Conservation (phyloP, 1,140 invertebrate species). For the Mycetomoellerius zeteki region DNA sequence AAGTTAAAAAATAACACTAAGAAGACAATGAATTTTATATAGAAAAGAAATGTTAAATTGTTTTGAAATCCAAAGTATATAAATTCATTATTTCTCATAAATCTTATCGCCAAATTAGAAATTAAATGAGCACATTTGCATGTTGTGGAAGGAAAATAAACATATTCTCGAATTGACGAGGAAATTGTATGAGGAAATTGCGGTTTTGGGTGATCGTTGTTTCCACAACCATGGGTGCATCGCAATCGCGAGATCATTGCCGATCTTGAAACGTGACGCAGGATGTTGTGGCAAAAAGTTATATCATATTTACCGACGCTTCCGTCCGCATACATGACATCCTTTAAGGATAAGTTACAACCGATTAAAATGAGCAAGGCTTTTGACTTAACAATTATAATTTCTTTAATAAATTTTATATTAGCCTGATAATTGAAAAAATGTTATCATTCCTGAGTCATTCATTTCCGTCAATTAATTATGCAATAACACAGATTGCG, state of each 20-base stretch:
- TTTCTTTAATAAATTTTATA: background rate
- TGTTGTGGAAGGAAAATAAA: slow-evolving; percentile 31
- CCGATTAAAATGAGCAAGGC: background rate
- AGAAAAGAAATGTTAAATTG: background rate
- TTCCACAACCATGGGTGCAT: slow-evolving; percentile 56
- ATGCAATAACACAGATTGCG: background rate
- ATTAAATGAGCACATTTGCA: background rate
- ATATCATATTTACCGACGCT: slow-evolving; percentile 56
- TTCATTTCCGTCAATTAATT: background rate
- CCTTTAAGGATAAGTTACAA: slow-evolving; percentile 21
- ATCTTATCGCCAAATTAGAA: background rate
- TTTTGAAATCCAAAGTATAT: background rate
- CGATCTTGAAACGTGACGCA: slow-evolving; percentile 68
- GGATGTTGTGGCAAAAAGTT: slow-evolving; percentile 69
- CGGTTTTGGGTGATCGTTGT: slow-evolving; percentile 70
- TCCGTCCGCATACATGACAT: slow-evolving; percentile 37
- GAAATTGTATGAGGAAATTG: slow-evolving; percentile 73
- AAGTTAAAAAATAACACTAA: background rate
- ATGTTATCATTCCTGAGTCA: background rate
- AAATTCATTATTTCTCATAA: background rate
- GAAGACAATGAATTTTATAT: background rate
- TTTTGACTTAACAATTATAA: background rate
- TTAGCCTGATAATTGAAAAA: background rate
- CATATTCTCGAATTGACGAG: slow-evolving; percentile 29
- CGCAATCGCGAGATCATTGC: slow-evolving; percentile 25